Base-by-base conservation (phyloP, 2,888 invertebrate species). In the Amblyjoppa fuscipennis region DNA sequence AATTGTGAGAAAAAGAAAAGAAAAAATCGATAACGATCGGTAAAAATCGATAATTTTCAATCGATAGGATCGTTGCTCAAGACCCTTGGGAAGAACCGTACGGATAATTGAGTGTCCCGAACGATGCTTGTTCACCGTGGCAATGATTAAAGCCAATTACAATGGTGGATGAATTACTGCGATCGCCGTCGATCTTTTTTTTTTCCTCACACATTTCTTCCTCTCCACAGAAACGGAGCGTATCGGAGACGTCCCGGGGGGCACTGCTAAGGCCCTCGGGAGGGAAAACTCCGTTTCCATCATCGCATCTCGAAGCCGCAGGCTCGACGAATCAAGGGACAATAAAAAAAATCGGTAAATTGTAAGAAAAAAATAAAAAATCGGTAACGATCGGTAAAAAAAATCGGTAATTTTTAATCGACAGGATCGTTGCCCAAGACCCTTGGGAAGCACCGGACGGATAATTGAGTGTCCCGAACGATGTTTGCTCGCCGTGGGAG, bases 121-220 rank as follows among this genome's bases (percentile, higher is more conserved):
- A 56, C 53, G 20, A 53, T 41, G 56, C 61, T 41, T 56, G 16
- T 56, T 49, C 61, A 49, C 31, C 25, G 4, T 38, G 38, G n/a
- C 20, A 69, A 31, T 20, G n/a, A 28, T 59, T 13, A 11, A 11
- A 73, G 59, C 71, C 84, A 84, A 84, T 86, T 82, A 87, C 76
- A 53, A 79, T 85, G 16, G 20, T 20, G 20, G 20, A 20, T 20
- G 20, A 20, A 20, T 20, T 20, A 20, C 20, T 20, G 20, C 20
- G 20, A 77, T 73, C 53, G 87, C 77, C 85, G 84, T 85, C 82
- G 86, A 87, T 88, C 87, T 77, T 59, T 25, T 74, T 69, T 68
- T 45, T 51, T 34, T 66, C 25, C 34, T 34, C 4, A 41, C n/a
- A 20, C 56, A 13, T 25, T 3, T 76, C 31, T 25, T 38, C 41